Evolutionary conservation across 1,140 invertebrate genomes (phyloP), one percentile per base, ranked within the genome.

Genomic region (Drosophila tani): DNA sequence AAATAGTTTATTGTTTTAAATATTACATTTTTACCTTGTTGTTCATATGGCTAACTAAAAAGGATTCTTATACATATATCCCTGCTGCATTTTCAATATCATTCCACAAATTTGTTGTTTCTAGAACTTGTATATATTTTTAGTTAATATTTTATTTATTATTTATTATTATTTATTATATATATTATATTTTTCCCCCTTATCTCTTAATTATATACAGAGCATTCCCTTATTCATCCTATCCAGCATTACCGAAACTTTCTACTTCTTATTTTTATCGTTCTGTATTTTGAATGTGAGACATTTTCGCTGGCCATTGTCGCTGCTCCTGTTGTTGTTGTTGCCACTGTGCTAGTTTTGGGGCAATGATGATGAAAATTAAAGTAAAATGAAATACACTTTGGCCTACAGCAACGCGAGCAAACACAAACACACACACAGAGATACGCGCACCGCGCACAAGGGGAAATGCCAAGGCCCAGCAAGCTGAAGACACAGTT

Each of bases 341-440:
- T 41, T 59, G 58, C 55, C 82, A 65, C 58, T 80, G 81, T 67
- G 81, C 84, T 88, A 90, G 85, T 88, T 88, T 88, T 76, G 74
- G 56, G 38, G 85, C 73, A 84, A 90, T 90, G 85, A 90, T 90
- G 84, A 88, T 90, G 85, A 88, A 88, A 90, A 90, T 88, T 88
- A 88, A 88, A 88, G 83, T 81, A 88, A 88, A 88, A 88, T 88
- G 81, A 88, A 88, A 88, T 88, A 88, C 85, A 84, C 79, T 85
- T 82, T 74, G 57, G 76, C 81, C 68, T 70, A 81, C 60, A 69
- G 46, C 38, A 53, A 21, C 38, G 64, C 24, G 32, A 1, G 41
- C n/a, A 2, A 21, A 62, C 58, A 67, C 3, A 59, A 14, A 62
- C 15, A 56, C 43, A 65, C 24, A 58, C 24, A 75, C 21, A 68